Evolutionary conservation across 2,113 vertebrate genomes (phyloP).

Genomic region (Indicator indicator): DNA sequence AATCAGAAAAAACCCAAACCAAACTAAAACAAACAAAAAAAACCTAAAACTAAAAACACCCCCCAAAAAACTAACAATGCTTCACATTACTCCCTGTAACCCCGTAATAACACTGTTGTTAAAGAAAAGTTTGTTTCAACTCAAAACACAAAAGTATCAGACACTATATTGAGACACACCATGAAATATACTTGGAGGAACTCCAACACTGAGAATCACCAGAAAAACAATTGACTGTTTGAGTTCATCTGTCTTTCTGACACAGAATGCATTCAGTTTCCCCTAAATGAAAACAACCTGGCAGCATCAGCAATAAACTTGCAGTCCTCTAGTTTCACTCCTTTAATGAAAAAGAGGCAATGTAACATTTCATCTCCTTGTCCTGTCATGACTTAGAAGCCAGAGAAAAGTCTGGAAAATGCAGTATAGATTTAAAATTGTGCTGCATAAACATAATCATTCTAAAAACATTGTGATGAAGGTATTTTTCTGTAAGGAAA

Average conservation of each 20-base stretch:
- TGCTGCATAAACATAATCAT: neutral
- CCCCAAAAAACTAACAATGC: neutral
- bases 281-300: neutral
- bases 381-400: neutral
- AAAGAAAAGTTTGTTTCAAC: neutral
- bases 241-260: conserved; percentile 40
- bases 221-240: conserved; percentile 13
- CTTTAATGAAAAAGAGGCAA: neutral
- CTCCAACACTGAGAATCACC: neutral
- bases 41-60: no score
- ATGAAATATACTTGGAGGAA: neutral
- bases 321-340: neutral
- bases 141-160: neutral
- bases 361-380: neutral
- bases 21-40: no score
- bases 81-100: neutral
- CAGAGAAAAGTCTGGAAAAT: neutral
- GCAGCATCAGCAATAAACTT: neutral
- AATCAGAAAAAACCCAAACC: no score
- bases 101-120: neutral
- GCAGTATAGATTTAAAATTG: neutral
- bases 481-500: neutral
- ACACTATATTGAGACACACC: neutral
- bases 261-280: neutral
- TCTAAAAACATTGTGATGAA: neutral